A percentile compares a stretch with the other conserved stretches of the same genome.
These are phyloP conservation scores for Rhopalosiphum padi DNA, from an alignment of 1,140 invertebrate species.

Conservation along the genomic window DNA sequence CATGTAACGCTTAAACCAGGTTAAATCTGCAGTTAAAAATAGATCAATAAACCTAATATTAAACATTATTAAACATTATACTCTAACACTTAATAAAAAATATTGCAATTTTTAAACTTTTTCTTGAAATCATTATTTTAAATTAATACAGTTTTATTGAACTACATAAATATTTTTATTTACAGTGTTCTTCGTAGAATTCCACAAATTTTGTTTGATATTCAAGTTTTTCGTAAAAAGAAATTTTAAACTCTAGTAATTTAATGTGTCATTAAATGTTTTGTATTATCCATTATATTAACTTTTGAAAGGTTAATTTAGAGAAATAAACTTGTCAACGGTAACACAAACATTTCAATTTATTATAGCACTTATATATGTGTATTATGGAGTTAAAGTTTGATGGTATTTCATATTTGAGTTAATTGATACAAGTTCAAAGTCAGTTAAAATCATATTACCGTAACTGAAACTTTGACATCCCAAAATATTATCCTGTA, in stretches of 20 bases:
- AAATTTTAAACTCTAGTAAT: background rate
- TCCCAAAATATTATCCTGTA: background rate
- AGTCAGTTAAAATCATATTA: slow-evolving; percentile 20
- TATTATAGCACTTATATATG: background rate
- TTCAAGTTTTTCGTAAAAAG: background rate
- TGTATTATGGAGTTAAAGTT: background rate
- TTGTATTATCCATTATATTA: background rate
- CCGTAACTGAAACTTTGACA: slow-evolving; percentile 11
- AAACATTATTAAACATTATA: background rate
- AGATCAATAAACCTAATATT: background rate
- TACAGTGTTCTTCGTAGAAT: background rate
- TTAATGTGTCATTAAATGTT: background rate
- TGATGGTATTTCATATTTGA: background rate
- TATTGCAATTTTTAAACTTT: background rate
- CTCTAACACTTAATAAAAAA: background rate
- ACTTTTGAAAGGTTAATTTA: background rate
- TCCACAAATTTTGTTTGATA: background rate
- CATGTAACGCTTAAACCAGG: too few relatives aligned
- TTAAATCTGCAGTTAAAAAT: background rate
- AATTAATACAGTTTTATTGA: background rate
- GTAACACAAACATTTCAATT: slow-evolving; percentile 23
- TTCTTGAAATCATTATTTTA: background rate
- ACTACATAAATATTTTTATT: background rate
- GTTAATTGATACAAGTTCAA: slow-evolving; percentile 31
- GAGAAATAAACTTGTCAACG: slow-evolving; percentile 15